A percentile compares a stretch with the other conserved stretches of the same genome.
phyloP scores from a whole-genome alignment of 2,888 invertebrate genomes.

The Phortica okadai region DNA sequence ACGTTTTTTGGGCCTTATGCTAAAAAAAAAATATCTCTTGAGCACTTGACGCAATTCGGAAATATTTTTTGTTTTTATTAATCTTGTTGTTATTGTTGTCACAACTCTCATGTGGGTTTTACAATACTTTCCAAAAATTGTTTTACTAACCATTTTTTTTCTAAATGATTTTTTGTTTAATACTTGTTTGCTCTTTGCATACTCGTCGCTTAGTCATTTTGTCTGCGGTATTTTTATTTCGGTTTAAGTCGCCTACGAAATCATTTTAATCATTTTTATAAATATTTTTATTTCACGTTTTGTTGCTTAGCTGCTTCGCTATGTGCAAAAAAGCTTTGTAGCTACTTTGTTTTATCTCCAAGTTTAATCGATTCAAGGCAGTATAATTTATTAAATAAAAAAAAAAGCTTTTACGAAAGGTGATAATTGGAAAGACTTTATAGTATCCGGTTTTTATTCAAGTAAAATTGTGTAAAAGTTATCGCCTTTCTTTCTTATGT shows the following conservation, averaged over 20 bases:
- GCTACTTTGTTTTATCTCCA: neutral
- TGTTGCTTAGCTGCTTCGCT: neutral
- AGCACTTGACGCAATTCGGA: neutral
- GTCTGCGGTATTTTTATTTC: constrained; percentile 25
- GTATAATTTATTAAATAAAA: too few relatives aligned
- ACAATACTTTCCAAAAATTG: constrained; percentile 37
- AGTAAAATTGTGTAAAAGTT: neutral
- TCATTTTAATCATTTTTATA: constrained; percentile 12
- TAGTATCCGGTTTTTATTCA: neutral
- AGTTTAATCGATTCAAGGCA: too few relatives aligned
- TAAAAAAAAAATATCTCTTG: neutral
- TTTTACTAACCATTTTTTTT: neutral
- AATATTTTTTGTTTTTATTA: neutral
- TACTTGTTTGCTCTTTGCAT: constrained; percentile 2
- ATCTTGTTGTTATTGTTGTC: neutral
- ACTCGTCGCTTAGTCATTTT: constrained; percentile 24
- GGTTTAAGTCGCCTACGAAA: constrained; percentile 16
- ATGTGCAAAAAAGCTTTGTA: neutral
- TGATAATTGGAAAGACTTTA: neutral
- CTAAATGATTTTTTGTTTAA: neutral
- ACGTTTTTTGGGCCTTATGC: neutral
- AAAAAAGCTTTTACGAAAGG: neutral
- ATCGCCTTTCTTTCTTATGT: too few relatives aligned
- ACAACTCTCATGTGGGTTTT: constrained; percentile 22
- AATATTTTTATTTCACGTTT: constrained; percentile 7